phyloP scores from a whole-genome alignment of 2,888 invertebrate species.

The Drosophila monieri region DNA sequence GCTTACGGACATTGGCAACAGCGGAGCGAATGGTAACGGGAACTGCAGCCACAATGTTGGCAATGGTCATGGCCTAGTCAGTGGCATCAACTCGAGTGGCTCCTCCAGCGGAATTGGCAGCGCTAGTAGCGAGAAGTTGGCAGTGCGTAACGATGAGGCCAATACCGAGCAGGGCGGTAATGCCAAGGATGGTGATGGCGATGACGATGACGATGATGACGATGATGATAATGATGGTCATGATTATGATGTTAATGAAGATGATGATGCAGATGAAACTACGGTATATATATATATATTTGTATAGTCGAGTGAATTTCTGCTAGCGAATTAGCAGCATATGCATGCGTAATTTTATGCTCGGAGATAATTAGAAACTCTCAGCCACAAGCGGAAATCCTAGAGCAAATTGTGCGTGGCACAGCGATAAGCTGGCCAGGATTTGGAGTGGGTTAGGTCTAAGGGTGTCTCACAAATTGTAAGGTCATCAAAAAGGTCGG shows the following conservation, averaged over 20 bases:
- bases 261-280: slow-evolving; percentile 59
- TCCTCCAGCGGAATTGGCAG: slow-evolving; percentile 38
- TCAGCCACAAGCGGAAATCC: slow-evolving; percentile 31
- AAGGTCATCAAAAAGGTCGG: slow-evolving; percentile 1
- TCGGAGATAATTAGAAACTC: slow-evolving; percentile 50
- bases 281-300: slow-evolving; percentile 64
- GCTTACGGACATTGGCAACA: slow-evolving; percentile 62
- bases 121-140: slow-evolving; percentile 49
- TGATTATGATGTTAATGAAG: slow-evolving; percentile 44
- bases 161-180: slow-evolving; percentile 36
- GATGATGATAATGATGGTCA: slow-evolving; percentile 36
- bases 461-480: slow-evolving; percentile 11
- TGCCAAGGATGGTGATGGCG: slow-evolving; percentile 42
- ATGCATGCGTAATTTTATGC: slow-evolving; percentile 50
- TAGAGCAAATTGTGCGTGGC: slow-evolving; percentile 52
- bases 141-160: slow-evolving; percentile 42
- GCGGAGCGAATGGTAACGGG: slow-evolving; percentile 36
- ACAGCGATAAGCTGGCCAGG: slow-evolving; percentile 45
- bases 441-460: slow-evolving; percentile 3
- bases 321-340: slow-evolving; percentile 26
- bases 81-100: slow-evolving; percentile 30
- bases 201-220: slow-evolving; percentile 42
- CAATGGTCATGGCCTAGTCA: slow-evolving; percentile 48
- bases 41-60: slow-evolving; percentile 36
- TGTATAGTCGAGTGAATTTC: slow-evolving; percentile 14